Evolutionary conservation across 2,797 vertebrate genomes (phyloP).

Genomic region (Tadarida brasiliensis): DNA sequence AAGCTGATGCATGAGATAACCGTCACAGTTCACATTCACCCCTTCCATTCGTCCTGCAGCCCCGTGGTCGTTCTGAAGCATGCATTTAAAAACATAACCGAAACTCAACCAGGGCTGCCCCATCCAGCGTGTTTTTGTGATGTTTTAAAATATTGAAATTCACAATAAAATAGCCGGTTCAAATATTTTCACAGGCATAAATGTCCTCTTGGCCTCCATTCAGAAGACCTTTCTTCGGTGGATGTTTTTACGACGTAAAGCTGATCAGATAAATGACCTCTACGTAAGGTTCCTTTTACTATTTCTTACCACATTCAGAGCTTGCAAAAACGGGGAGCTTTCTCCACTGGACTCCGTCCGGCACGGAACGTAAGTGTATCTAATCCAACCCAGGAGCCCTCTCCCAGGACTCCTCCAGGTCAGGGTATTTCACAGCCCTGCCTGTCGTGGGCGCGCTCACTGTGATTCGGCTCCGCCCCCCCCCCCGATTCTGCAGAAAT

Average conservation of each 20-base stretch:
- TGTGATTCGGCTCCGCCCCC: too few relatives aligned
- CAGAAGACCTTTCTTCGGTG: not conserved
- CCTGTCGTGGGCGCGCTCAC: too few relatives aligned
- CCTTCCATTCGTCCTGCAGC: not conserved
- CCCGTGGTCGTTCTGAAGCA: not conserved
- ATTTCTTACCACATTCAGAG: not conserved
- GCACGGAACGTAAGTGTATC: not conserved
- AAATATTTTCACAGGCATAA: not conserved
- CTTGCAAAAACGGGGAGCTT: not conserved
- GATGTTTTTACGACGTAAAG: not conserved
- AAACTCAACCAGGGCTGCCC: not conserved
- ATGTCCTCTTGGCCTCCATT: not conserved
- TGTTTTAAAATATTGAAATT: not conserved
- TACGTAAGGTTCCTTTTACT: not conserved
- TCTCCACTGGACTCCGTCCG: not conserved
- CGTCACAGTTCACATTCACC: too few relatives aligned
- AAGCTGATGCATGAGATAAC: too few relatives aligned
- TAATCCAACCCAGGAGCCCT: not conserved
- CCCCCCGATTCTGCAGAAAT: fast-evolving
- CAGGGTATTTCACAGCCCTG: not conserved
- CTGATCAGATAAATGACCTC: not conserved
- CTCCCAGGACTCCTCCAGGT: too few relatives aligned
- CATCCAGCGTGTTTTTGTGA: not conserved
- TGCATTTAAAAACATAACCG: not conserved
- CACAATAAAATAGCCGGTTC: not conserved